phyloP scores from a whole-genome alignment of 2,888 invertebrate genomes.

The Drosophila diplacantha region DNA sequence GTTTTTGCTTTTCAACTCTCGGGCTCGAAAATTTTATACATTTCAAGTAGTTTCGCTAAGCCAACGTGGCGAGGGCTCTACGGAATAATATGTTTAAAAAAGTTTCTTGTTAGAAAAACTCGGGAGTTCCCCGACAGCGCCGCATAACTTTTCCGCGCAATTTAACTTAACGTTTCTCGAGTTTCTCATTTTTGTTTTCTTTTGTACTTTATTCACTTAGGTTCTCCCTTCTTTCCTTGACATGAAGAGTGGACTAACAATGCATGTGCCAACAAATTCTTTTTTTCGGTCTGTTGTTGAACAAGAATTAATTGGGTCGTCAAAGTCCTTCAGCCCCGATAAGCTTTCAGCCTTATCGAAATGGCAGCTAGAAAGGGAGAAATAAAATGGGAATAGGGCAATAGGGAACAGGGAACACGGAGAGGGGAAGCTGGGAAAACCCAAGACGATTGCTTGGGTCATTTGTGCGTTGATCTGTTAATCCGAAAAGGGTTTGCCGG shows the following conservation, averaged over 20 bases:
- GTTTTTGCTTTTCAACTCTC: constrained; percentile 51
- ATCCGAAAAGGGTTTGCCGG: constrained; percentile 62
- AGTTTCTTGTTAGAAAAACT: constrained; percentile 39
- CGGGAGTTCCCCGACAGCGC: constrained; percentile 8
- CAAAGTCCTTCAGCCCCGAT: constrained; percentile 54
- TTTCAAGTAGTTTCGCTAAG: constrained; percentile 67
- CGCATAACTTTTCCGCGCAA: constrained; percentile 67
- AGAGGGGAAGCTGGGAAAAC: constrained; percentile 29
- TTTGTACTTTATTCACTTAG: constrained; percentile 30
- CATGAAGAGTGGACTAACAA: constrained; percentile 35
- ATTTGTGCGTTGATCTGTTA: constrained; percentile 67
- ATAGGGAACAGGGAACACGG: background rate
- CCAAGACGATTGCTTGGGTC: constrained; percentile 51
- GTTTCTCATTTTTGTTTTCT: constrained; percentile 35
- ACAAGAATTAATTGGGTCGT: constrained; percentile 65
- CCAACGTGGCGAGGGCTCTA: constrained; percentile 48
- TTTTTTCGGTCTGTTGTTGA: constrained; percentile 33
- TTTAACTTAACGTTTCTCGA: constrained; percentile 53
- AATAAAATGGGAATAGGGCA: background rate
- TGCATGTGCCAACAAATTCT: constrained; percentile 39
- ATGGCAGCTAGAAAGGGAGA: constrained; percentile 27
- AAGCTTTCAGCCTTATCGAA: constrained; percentile 60
- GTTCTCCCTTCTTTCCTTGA: constrained; percentile 17
- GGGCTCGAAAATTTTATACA: constrained; percentile 60
- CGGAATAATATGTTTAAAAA: constrained; percentile 46